Evolutionary conservation across 2,797 vertebrate species (phyloP).

Genomic region (Falco naumanni): DNA sequence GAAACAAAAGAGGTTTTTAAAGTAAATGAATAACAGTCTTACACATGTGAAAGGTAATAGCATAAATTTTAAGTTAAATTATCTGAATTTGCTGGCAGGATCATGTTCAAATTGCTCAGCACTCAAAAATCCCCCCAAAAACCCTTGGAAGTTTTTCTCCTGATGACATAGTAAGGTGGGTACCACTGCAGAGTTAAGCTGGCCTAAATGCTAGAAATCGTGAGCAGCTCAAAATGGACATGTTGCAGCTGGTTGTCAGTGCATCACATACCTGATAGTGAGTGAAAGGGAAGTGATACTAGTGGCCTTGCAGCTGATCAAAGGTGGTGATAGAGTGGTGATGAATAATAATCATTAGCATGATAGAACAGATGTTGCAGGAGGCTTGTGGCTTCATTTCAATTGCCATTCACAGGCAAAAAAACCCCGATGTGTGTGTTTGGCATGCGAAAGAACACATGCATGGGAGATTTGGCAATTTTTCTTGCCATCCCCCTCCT

Average conservation of each 20-base stretch:
- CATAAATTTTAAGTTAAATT: not conserved
- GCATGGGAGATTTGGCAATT: not conserved
- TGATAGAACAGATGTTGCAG: slow-evolving; percentile 36
- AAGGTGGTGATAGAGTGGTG: not conserved
- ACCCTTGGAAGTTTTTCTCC: not conserved
- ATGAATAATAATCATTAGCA: not conserved
- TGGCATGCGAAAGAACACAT: not conserved
- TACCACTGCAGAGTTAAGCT: not conserved
- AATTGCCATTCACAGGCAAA: not conserved
- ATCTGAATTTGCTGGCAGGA: not conserved
- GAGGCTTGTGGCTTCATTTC: not conserved
- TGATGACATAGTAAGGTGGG: not conserved
- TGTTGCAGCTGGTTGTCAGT: not conserved
- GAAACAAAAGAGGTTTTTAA: not conserved
- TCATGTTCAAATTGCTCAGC: not conserved
- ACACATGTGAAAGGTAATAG: not conserved
- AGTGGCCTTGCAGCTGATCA: not conserved
- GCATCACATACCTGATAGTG: not conserved
- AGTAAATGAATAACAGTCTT: not conserved
- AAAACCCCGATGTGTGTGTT: fast-evolving
- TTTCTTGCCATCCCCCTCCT: not conserved
- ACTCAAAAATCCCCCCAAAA: not conserved
- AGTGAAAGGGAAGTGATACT: not conserved
- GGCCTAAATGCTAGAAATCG: not conserved
- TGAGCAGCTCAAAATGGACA: not conserved